phyloP scores from a whole-genome alignment of 2,888 invertebrate genomes.

The Plebejus anna region DNA sequence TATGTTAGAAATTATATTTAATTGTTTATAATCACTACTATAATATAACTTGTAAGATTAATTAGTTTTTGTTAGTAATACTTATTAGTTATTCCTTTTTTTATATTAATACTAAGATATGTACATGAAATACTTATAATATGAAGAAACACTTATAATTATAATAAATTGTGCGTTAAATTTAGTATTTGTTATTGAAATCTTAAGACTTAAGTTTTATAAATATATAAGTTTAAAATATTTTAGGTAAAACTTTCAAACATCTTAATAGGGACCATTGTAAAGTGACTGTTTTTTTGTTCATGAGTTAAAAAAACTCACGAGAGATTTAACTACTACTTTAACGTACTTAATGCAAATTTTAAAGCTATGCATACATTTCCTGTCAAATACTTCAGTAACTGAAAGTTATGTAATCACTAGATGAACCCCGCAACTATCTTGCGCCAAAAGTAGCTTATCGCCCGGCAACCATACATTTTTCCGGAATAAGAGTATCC shows the following conservation, averaged over 20 bases:
- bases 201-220: background rate
- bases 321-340: too few relatives aligned
- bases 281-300: background rate
- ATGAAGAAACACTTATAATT: background rate
- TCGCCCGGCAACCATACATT: too few relatives aligned
- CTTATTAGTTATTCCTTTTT: background rate
- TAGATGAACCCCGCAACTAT: too few relatives aligned
- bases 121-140: constrained; percentile 14
- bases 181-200: constrained; percentile 2
- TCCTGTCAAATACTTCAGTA: too few relatives aligned
- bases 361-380: too few relatives aligned
- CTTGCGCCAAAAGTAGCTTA: too few relatives aligned
- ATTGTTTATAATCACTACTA: background rate
- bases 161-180: constrained; percentile 3
- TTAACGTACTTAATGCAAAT: too few relatives aligned
- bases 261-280: too few relatives aligned
- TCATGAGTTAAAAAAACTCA: background rate
- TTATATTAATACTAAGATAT: background rate
- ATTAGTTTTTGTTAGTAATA: background rate
- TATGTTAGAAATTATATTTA: background rate
- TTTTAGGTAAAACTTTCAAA: background rate
- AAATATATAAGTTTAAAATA: background rate
- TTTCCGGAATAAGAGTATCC: too few relatives aligned
- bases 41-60: background rate
- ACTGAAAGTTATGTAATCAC: too few relatives aligned